Percentiles rank a stretch among this genome's conserved stretches.
Conservation (phyloP, 1,140 invertebrate genomes). For the Himalopsyche phryganea region DNA sequence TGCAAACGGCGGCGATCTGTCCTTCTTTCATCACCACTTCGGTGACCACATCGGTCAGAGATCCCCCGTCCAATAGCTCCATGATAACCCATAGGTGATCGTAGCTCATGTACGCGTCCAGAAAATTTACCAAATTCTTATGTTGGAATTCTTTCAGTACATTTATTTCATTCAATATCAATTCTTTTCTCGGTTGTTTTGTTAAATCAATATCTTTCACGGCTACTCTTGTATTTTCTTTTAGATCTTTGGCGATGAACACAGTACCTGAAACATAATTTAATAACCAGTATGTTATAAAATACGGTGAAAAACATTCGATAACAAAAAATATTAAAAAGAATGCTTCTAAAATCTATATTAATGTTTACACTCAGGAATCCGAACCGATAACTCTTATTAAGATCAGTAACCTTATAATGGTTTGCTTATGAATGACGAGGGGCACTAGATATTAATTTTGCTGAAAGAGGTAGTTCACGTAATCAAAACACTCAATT, state of each 20-base stretch:
- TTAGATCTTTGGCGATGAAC: constrained; percentile 81
- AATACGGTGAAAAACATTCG: too few species aligned
- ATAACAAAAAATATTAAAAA: too few species aligned
- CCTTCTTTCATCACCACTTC: constrained; percentile 97
- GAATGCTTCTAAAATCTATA: too few species aligned
- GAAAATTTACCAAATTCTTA: constrained; percentile 95
- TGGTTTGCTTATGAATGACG: too few species aligned
- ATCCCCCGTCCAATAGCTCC: constrained; percentile 94
- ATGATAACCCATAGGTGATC: constrained; percentile 94
- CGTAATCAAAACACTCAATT: too few species aligned
- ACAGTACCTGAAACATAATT: constrained; percentile 68
- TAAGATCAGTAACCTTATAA: too few species aligned
- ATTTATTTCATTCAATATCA: constrained; percentile 93
- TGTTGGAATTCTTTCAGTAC: constrained; percentile 92
- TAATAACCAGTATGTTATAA: constrained; percentile 1
- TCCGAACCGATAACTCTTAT: too few species aligned
- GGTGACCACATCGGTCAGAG: constrained; percentile 95
- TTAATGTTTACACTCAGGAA: too few species aligned
- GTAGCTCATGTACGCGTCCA: constrained; percentile 84
- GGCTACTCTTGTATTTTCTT: constrained; percentile 77
- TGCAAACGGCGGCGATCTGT: constrained; percentile 93
- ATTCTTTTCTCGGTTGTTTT: constrained; percentile 90
- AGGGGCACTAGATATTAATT: too few species aligned
- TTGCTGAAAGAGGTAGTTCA: too few species aligned
- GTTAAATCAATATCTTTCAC: constrained; percentile 95